Percentiles rank a stretch among this genome's conserved stretches.
These are phyloP conservation scores for Drosophila ambigua DNA, from an alignment of 1,140 invertebrate species.

Conservation along the genomic window DNA sequence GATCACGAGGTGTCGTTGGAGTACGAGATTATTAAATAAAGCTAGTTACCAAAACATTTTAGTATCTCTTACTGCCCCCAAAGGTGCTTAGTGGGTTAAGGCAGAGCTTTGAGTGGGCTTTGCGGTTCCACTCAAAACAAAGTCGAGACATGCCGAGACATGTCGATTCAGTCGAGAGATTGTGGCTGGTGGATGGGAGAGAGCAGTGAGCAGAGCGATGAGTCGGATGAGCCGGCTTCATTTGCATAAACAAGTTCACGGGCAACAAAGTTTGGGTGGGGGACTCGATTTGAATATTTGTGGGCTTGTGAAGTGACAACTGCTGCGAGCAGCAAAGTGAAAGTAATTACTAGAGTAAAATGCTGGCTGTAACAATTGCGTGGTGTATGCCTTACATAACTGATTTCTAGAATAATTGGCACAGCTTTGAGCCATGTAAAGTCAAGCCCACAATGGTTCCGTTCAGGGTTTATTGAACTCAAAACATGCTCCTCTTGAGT, in stretches of 20 bases:
- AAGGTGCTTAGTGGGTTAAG: constrained; percentile 31
- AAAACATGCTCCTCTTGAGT: background rate
- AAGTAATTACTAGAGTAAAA: constrained; percentile 48
- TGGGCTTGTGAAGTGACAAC: constrained; percentile 45
- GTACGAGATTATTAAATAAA: constrained; percentile 76
- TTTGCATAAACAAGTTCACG: constrained; percentile 79
- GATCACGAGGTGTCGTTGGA: constrained; percentile 68
- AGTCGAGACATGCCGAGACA: constrained; percentile 1
- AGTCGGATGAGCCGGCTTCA: constrained; percentile 49
- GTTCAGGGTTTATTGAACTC: constrained; percentile 59
- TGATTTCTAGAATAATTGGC: constrained; percentile 25
- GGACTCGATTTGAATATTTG: constrained; percentile 60
- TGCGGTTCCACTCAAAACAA: constrained; percentile 20
- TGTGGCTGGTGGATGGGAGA: background rate
- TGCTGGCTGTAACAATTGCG: constrained; percentile 11
- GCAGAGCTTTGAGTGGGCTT: constrained; percentile 22
- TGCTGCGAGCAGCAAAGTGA: constrained; percentile 43
- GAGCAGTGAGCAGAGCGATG: constrained; percentile 1
- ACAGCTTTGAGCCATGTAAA: constrained; percentile 16
- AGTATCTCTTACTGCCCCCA: background rate
- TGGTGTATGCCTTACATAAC: background rate
- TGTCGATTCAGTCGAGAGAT: constrained; percentile 1
- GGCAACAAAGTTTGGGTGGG: constrained; percentile 69
- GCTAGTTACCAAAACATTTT: background rate
- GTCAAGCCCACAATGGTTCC: background rate